Percentiles rank a stretch among this genome's conserved stretches.
Conservation (phyloP, 1,140 invertebrate species). For the Oncopeltus fasciatus region DNA sequence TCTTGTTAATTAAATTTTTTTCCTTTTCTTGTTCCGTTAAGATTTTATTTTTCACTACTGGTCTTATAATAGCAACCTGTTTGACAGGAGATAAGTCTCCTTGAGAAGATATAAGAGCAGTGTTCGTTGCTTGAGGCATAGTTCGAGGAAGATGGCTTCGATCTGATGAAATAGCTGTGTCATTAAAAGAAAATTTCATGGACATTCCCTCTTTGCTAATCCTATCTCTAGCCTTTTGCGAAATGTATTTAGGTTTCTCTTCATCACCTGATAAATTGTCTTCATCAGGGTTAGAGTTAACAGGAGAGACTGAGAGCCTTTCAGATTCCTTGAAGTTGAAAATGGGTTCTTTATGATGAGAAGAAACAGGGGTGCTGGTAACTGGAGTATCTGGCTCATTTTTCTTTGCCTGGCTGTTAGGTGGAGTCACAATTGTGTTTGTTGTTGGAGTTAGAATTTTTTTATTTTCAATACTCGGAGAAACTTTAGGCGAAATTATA, state of each 20-base stretch:
- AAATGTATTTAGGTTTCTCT: slow-evolving; percentile 28
- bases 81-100: slow-evolving; percentile 27
- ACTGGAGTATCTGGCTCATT: neutral
- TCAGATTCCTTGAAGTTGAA: neutral
- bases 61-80: slow-evolving; percentile 44
- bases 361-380: neutral
- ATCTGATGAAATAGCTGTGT: slow-evolving; percentile 21
- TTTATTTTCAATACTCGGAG: neutral
- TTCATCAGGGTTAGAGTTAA: neutral
- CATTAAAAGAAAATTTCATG: slow-evolving; percentile 42
- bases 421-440: neutral
- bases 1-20: slow-evolving; percentile 53
- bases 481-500: neutral
- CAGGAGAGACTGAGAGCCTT: neutral
- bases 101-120: slow-evolving; percentile 12
- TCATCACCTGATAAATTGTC: neutral
- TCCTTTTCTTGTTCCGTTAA: slow-evolving; percentile 48
- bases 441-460: neutral
- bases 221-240: slow-evolving; percentile 44
- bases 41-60: slow-evolving; percentile 35
- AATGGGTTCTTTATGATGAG: no score
- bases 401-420: neutral
- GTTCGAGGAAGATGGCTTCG: slow-evolving; percentile 37
- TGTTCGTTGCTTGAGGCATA: slow-evolving; percentile 22
- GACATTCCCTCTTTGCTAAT: slow-evolving; percentile 48